Evolutionary conservation across 1,140 invertebrate species (phyloP).

Genomic region (Cepaea nemoralis): DNA sequence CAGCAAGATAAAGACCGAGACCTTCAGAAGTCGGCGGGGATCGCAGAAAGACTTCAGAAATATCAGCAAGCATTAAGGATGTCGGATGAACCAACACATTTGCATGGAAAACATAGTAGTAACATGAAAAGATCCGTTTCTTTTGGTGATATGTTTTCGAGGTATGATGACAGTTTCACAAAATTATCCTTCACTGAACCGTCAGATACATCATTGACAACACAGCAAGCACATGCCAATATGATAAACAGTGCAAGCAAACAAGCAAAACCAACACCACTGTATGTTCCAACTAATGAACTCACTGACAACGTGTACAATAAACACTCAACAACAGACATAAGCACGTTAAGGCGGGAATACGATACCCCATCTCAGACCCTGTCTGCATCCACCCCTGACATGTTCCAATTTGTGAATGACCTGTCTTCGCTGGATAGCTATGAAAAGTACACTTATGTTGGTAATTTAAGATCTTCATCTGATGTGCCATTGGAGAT

Average conservation of each 20-base stretch:
- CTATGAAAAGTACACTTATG: no score
- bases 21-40: constrained; percentile 75
- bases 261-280: constrained; percentile 35
- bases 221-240: constrained; percentile 42
- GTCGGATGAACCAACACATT: neutral
- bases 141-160: constrained; percentile 35
- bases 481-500: neutral
- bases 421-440: neutral
- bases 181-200: neutral
- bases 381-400: neutral
- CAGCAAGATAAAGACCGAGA: constrained; percentile 80
- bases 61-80: constrained; percentile 25
- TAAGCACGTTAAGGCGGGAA: neutral
- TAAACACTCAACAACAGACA: constrained; percentile 18
- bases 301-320: constrained; percentile 20
- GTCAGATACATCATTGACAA: neutral
- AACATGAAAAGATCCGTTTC: constrained; percentile 35
- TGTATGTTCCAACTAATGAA: constrained; percentile 62
- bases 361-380: neutral
- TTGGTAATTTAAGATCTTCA: neutral
- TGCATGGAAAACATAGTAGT: neutral
- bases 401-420: neutral
- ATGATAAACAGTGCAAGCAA: constrained; percentile 46
- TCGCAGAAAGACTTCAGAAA: constrained; percentile 10
- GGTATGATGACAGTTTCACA: constrained; percentile 2